Evolutionary conservation across 2,797 vertebrate species (phyloP).

Genomic region (Morelia viridis): DNA sequence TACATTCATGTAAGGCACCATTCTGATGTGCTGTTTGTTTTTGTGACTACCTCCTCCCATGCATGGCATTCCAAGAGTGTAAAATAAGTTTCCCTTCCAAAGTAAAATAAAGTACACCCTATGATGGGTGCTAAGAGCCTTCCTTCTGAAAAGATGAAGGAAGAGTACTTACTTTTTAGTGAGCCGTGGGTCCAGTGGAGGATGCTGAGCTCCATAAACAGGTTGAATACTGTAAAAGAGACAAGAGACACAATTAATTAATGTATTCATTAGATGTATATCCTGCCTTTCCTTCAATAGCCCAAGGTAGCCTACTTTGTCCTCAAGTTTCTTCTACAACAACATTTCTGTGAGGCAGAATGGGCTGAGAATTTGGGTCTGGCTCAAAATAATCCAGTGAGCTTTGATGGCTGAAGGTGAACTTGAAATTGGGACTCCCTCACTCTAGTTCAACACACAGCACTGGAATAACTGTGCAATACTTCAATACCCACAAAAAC

Average conservation of each 20-base stretch:
- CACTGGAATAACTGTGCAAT: not conserved
- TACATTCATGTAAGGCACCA: not conserved
- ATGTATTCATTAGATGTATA: not conserved
- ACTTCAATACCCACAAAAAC: slow-evolving; percentile 14
- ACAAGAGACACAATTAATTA: slow-evolving; percentile 24
- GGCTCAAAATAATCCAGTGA: not conserved
- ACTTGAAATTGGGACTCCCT: not conserved
- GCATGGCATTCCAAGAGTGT: slow-evolving; percentile 4
- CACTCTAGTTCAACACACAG: not conserved
- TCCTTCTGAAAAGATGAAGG: not conserved
- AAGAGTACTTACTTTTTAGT: slow-evolving; percentile 86
- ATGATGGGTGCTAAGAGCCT: not conserved
- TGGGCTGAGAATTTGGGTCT: not conserved
- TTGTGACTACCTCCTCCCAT: not conserved
- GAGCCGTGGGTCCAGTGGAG: slow-evolving; percentile 89
- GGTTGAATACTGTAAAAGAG: slow-evolving; percentile 84
- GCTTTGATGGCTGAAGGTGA: not conserved
- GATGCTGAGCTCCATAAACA: slow-evolving; percentile 96
- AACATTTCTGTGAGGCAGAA: not conserved
- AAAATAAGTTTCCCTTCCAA: not conserved
- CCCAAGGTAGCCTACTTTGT: not conserved
- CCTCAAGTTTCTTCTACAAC: not conserved
- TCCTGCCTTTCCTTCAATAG: not conserved
- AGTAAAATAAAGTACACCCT: not conserved
- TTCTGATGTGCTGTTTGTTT: not conserved